A percentile compares a stretch with the other conserved stretches of the same genome.
phyloP scores from a whole-genome alignment of 1,140 invertebrate genomes.

The Mamestra configurata region DNA sequence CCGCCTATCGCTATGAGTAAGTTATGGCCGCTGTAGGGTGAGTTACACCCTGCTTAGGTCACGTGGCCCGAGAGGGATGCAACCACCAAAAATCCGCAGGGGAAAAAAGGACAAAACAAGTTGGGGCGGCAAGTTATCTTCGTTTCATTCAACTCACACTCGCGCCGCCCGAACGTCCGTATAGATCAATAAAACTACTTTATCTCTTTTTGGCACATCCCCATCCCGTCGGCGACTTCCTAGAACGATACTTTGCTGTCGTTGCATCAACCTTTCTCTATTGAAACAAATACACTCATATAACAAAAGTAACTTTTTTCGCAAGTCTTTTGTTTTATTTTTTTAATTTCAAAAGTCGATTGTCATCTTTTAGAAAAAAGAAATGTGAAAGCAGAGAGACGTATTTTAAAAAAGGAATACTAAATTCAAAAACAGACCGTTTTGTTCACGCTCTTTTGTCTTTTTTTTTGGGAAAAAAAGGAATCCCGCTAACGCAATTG shows the following conservation, averaged over 20 bases:
- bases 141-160: conserved; percentile 88
- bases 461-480: conserved; percentile 66
- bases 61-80: conserved; percentile 82
- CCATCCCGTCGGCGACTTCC: conserved; percentile 85
- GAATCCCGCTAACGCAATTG: conserved; percentile 72
- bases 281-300: conserved; percentile 65
- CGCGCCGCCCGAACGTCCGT: conserved; percentile 85
- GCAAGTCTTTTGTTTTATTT: conserved; percentile 6
- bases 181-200: conserved; percentile 89
- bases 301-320: conserved; percentile 48
- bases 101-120: conserved; percentile 70
- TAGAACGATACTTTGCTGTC: conserved; percentile 76
- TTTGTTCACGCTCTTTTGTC: conserved; percentile 59
- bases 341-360: conserved; percentile 49
- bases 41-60: conserved; percentile 88
- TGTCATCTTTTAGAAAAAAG: conserved; percentile 42
- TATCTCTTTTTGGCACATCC: conserved; percentile 89
- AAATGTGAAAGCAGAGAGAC: conserved; percentile 35
- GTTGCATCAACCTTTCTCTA: conserved; percentile 73
- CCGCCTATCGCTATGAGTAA: conserved; percentile 88
- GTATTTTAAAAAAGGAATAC: conserved; percentile 50
- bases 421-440: conserved; percentile 61
- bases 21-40: conserved; percentile 88
- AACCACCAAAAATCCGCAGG: conserved; percentile 63
- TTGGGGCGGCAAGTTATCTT: conserved; percentile 87